phyloP scores from a whole-genome alignment of 2,113 vertebrate species.

The Catagonus wagneri region DNA sequence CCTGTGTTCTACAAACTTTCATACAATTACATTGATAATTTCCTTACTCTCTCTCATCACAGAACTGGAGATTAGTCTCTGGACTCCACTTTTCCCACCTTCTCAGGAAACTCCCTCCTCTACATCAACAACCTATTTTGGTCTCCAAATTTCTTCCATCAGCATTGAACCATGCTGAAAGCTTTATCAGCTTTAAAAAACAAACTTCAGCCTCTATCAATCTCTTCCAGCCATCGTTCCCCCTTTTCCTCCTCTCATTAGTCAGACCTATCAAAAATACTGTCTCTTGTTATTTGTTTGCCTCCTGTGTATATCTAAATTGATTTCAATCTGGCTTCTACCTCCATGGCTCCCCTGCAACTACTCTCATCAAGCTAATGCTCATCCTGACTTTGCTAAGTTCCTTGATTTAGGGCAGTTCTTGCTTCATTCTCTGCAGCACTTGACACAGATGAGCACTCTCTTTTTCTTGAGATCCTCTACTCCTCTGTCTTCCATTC shows the following conservation, averaged over 20 bases:
- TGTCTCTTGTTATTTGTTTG: not conserved
- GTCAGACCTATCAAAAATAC: not conserved
- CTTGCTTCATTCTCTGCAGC: not conserved
- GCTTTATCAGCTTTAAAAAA: not conserved
- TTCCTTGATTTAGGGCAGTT: not conserved
- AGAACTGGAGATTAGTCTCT: not conserved
- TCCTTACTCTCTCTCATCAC: not conserved
- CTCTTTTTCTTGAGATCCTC: not conserved
- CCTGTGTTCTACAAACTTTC: not conserved
- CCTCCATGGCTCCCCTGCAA: not conserved
- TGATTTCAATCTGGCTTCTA: not conserved
- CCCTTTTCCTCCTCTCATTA: not conserved
- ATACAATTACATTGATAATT: not conserved
- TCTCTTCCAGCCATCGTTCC: not conserved
- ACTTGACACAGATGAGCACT: not conserved
- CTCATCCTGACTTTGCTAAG: not conserved
- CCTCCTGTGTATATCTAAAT: not conserved
- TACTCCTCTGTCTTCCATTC: not conserved
- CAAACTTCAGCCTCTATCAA: not conserved
- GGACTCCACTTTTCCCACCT: not conserved
- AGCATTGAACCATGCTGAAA: not conserved
- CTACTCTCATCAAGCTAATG: not conserved
- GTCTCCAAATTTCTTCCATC: conserved; percentile 18
- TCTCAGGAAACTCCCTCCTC: not conserved
- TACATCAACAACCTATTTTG: not conserved